Evolutionary conservation across 2,113 vertebrate genomes (phyloP), one percentile per base, ranked within the genome.

Genomic region (Myodes glareolus): DNA sequence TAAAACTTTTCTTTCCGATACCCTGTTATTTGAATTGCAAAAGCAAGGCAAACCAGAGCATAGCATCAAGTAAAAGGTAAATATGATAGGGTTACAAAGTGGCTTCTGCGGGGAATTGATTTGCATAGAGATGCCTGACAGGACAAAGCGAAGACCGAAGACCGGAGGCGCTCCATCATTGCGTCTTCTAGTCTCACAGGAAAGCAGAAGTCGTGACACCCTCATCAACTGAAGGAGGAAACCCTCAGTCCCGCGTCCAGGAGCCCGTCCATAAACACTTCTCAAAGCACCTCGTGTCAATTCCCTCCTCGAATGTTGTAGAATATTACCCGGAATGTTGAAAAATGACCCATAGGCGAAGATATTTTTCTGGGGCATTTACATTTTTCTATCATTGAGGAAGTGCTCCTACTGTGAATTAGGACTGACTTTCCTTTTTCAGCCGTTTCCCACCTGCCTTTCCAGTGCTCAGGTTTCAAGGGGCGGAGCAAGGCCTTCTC

Each of bases 11-110:
- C 72, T 88, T 89, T 75, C 78, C 68, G n/a, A 36, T 19, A 80
- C 58, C 10, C 42, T 86, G 50, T 94, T 91, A 88, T 70, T 81
- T 94, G 92, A 94, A 95, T 92, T 95, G 92, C 95, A 97, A 94
- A 96, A 85, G 58, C n/a, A 39, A 94, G 76, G 55, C 50, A 19
- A 81, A 42, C 39, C 50, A 72, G 50, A 47, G 5, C 12, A 61
- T 63, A 84, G 7, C 80, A 93, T 80, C 52, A 36, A 72, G 92
- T 23, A 88, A 95, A 96, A 93, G 80, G 77, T 88, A 95, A 81
- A 65, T 90, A 86, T 11, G 39, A 94, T 68, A 16, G 70, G 52
- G 42, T 94, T 77, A 84, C 77, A 73, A 45, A 76, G 58, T 8
- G 0, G 77, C 65, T 87, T 95, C 84, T 47, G 45, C 72, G n/a